These are phyloP conservation scores for Tiaroga cobitis DNA, from an alignment of 2,797 vertebrate species.

Conservation along the genomic window DNA sequence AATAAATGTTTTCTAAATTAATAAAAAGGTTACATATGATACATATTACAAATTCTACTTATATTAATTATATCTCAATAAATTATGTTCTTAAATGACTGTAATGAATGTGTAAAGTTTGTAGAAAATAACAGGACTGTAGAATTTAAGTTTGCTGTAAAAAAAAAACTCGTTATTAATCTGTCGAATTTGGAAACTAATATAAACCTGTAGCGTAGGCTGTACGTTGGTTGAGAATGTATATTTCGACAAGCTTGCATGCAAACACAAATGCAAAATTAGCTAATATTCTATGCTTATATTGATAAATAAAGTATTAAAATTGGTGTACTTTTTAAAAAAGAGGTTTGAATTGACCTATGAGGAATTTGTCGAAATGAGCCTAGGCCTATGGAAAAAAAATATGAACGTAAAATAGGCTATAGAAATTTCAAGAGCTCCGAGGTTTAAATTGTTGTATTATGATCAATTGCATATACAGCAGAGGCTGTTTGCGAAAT, in stretches of 20 bases:
- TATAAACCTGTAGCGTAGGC: not conserved
- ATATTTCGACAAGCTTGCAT: not conserved
- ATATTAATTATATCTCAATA: not conserved
- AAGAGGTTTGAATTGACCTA: not conserved
- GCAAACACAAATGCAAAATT: not conserved
- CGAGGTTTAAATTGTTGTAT: not conserved
- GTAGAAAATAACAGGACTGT: not conserved
- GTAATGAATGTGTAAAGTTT: not conserved
- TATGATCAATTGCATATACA: not conserved
- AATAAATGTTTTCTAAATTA: not conserved
- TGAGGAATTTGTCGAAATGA: not conserved
- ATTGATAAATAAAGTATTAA: not conserved
- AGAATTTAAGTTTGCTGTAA: not conserved
- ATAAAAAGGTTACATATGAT: not conserved
- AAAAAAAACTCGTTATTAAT: not conserved
- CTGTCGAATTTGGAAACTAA: not conserved
- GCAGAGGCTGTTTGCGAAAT: not conserved
- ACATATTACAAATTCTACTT: not conserved
- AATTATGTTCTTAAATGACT: not conserved
- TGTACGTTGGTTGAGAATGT: not conserved
- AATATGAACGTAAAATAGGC: not conserved
- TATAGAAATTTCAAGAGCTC: not conserved
- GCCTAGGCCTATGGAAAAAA: too few species aligned
- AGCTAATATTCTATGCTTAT: not conserved
- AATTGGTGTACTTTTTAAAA: too few species aligned